phyloP scores from a whole-genome alignment of 2,888 invertebrate species.

The Syrista parreyssii region DNA sequence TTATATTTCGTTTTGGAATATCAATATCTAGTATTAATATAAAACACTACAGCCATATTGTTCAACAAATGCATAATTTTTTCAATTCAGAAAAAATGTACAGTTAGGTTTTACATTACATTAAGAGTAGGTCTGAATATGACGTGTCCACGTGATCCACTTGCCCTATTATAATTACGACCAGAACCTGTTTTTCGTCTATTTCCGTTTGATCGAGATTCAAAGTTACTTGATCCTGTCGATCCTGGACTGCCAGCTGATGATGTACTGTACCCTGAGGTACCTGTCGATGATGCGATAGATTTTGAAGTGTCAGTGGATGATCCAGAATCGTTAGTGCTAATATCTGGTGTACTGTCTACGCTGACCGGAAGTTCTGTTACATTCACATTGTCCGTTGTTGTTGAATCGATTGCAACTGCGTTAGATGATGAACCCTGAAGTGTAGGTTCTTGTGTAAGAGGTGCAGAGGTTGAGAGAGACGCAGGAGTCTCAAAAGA shows the following conservation, averaged over 20 bases:
- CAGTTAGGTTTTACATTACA: neutral
- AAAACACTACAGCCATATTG: neutral
- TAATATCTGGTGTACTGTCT: neutral
- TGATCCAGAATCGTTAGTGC: neutral
- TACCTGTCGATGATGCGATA: neutral
- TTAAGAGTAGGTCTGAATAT: neutral
- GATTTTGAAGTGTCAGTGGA: neutral
- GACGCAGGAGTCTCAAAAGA: neutral
- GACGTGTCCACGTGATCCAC: neutral
- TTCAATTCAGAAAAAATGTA: neutral
- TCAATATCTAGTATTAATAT: neutral
- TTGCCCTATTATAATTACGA: neutral
- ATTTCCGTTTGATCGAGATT: neutral
- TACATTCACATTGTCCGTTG: neutral
- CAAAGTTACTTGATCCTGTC: neutral
- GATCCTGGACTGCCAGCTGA: neutral
- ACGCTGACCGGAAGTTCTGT: neutral
- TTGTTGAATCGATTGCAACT: too few species aligned
- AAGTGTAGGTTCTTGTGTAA: too few species aligned
- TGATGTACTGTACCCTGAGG: neutral
- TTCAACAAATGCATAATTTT: neutral
- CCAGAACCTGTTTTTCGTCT: neutral
- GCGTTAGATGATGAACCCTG: too few species aligned
- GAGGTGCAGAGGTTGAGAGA: too few species aligned
- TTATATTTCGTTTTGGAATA: neutral